Conservation (phyloP, 2,113 vertebrate genomes). For the Monarcha castaneiventris region DNA sequence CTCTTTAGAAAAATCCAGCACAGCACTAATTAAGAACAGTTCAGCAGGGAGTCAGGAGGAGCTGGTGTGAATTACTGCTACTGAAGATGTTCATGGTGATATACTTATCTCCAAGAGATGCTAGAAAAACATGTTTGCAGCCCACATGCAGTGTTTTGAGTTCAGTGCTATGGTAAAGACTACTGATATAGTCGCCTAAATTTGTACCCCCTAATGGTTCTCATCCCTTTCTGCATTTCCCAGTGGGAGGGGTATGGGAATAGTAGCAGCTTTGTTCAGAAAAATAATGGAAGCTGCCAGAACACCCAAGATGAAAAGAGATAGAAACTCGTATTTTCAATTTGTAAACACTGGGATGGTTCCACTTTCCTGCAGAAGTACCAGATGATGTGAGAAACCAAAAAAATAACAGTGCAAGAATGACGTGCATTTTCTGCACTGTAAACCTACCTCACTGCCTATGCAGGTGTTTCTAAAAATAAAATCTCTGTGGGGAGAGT, state of each 20-base stretch:
- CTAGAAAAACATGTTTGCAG: background rate
- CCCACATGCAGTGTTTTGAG: background rate
- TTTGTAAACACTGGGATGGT: background rate
- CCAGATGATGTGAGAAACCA: background rate
- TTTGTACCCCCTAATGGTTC: background rate
- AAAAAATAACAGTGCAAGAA: background rate
- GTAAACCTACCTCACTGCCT: background rate
- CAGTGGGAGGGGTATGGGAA: background rate
- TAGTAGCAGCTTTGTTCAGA: background rate
- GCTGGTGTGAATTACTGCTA: background rate
- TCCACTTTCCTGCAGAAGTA: background rate
- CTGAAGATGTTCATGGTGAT: background rate
- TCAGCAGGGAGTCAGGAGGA: background rate
- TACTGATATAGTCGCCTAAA: background rate
- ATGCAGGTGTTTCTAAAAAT: background rate
- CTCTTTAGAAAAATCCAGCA: background rate
- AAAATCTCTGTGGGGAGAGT: background rate
- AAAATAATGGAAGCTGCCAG: background rate
- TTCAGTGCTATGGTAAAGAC: background rate
- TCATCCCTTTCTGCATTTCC: background rate
- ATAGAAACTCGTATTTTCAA: background rate
- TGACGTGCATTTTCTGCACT: background rate
- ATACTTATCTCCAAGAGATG: background rate
- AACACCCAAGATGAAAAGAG: background rate
- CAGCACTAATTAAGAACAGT: background rate